Evolutionary conservation across 2,888 invertebrate genomes (phyloP).

Genomic region (Syrista parreyssii): DNA sequence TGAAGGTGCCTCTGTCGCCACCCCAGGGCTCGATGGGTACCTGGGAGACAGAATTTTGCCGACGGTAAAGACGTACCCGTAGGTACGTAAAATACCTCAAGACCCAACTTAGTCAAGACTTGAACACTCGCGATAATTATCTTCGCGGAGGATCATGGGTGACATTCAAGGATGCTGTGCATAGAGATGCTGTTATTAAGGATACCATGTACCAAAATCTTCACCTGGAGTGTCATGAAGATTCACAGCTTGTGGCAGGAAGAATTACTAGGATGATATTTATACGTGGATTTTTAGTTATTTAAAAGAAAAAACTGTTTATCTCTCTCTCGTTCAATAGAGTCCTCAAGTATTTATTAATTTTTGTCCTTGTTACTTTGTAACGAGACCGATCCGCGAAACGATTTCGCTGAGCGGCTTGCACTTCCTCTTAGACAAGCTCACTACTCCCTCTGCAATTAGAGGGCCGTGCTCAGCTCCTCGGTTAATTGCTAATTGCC

Average conservation of each 20-base stretch:
- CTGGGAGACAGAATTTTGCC: constrained; percentile 63
- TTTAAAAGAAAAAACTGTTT: neutral
- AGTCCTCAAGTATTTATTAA: constrained; percentile 20
- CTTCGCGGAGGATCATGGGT: neutral
- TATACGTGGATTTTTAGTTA: neutral
- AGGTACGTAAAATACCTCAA: neutral
- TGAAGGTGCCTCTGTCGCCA: constrained; percentile 59
- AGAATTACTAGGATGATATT: neutral
- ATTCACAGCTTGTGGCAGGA: neutral
- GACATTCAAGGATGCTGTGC: neutral
- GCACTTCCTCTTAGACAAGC: neutral
- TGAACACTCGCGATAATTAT: neutral
- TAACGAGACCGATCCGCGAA: constrained; percentile 22
- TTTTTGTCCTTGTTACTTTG: constrained; percentile 14
- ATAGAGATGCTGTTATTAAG: neutral
- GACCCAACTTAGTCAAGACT: neutral
- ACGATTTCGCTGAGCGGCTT: constrained; percentile 7
- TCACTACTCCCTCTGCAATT: constrained; percentile 44
- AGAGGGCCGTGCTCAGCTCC: constrained; percentile 52
- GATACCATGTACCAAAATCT: neutral
- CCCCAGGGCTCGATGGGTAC: constrained; percentile 59
- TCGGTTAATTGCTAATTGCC: constrained; percentile 60
- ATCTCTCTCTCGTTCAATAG: neutral
- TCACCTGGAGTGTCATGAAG: neutral
- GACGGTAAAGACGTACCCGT: constrained; percentile 36